phyloP scores from a whole-genome alignment of 2,797 vertebrate genomes.

The Linurgus olivaceus region DNA sequence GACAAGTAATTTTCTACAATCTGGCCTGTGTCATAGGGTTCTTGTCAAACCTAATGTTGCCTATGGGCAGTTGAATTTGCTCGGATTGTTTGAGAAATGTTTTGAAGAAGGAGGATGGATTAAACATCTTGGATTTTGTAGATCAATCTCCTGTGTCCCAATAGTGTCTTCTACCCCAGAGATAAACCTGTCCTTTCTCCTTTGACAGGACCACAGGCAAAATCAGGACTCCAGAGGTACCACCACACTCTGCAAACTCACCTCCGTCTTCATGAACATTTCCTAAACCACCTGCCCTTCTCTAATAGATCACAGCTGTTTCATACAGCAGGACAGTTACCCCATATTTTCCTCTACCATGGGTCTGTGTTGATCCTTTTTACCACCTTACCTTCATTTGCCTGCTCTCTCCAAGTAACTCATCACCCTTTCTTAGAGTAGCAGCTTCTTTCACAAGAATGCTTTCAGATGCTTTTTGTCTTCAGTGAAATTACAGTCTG shows the following conservation, averaged over 20 bases:
- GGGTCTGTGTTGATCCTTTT: not conserved
- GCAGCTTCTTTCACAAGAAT: not conserved
- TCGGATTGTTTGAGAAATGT: not conserved
- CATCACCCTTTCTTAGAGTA: not conserved
- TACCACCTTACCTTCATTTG: not conserved
- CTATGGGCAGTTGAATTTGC: not conserved
- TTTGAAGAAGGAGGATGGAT: not conserved
- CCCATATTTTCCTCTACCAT: not conserved
- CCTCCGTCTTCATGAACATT: not conserved
- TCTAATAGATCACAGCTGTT: not conserved
- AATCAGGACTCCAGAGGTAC: not conserved
- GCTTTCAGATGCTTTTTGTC: not conserved
- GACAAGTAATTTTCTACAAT: not conserved
- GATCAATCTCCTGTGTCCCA: not conserved
- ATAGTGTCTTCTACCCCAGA: not conserved
- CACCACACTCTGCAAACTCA: not conserved
- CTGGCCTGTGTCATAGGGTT: not conserved
- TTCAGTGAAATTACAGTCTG: not conserved
- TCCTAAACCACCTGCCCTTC: not conserved
- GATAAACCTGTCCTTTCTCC: not conserved
- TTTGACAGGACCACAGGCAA: not conserved
- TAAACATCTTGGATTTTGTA: not conserved
- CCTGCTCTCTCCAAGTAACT: not conserved
- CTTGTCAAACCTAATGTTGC: not conserved
- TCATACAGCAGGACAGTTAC: not conserved